phyloP scores from a whole-genome alignment of 2,888 invertebrate species.

The Caenorhabditis panamensis region DNA sequence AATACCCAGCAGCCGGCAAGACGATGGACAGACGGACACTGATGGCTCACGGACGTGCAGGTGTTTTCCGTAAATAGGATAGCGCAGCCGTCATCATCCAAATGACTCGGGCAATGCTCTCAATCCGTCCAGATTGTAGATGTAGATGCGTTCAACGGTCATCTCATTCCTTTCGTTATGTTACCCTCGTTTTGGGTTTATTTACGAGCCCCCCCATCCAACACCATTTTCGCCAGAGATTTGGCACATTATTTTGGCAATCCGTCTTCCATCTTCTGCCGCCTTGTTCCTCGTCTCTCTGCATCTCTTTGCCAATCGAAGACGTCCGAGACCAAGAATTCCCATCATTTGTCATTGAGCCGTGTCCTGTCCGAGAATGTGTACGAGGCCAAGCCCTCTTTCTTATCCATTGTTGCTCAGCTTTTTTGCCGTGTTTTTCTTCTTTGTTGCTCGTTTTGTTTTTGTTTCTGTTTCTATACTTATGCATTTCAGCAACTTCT shows the following conservation, averaged over 20 bases:
- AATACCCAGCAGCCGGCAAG: constrained; percentile 32
- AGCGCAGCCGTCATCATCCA: constrained; percentile 23
- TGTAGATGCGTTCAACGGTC: no score
- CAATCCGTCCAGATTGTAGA: no score
- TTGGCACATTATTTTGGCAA: constrained; percentile 56
- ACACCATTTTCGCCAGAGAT: constrained; percentile 32
- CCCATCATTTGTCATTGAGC: constrained; percentile 63
- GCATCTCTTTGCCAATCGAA: neutral
- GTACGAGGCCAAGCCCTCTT: constrained; percentile 24
- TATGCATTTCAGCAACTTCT: neutral
- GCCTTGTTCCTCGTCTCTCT: constrained; percentile 2
- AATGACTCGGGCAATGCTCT: constrained; percentile 21
- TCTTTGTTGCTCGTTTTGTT: constrained; percentile 6
- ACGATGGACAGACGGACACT: neutral
- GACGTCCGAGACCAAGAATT: constrained; percentile 35
- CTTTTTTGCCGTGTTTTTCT: constrained; percentile 25
- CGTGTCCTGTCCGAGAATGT: constrained; percentile 53
- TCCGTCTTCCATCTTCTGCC: constrained; percentile 36
- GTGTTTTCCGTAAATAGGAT: constrained; percentile 38
- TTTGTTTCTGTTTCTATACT: neutral
- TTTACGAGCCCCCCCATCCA: constrained; percentile 28
- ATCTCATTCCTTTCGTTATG: neutral
- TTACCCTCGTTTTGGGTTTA: constrained; percentile 2
- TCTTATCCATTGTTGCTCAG: constrained; percentile 47
- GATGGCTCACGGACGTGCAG: constrained; percentile 27